These are phyloP conservation scores for Oopsacas minuta DNA, from an alignment of 37 sponge, comb jelly and placozoan species.

Conservation along the genomic window DNA sequence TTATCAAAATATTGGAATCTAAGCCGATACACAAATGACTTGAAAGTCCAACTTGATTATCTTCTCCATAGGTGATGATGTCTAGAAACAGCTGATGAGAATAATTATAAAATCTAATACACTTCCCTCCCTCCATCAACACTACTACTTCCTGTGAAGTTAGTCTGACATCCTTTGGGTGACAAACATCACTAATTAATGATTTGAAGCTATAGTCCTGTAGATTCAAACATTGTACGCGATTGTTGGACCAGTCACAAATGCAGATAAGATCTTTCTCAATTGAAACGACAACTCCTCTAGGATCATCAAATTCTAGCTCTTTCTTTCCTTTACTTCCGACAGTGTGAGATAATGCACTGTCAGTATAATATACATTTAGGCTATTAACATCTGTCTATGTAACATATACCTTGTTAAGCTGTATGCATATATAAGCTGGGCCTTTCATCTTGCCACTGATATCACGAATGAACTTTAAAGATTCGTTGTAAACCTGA, in stretches of 20 bases:
- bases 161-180: background rate
- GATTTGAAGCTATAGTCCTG: background rate
- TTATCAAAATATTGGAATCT: background rate
- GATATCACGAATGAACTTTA: background rate
- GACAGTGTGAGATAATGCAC: background rate
- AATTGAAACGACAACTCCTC: background rate
- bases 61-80: background rate
- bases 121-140: background rate
- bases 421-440: background rate
- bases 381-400: background rate
- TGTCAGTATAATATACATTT: background rate
- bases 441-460: background rate
- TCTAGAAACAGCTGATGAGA: background rate
- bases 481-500: background rate
- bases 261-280: background rate
- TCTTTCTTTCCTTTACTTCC: background rate
- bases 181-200: background rate
- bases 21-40: background rate
- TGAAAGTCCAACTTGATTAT: background rate
- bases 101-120: background rate
- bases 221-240: background rate
- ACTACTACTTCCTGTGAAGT: background rate
- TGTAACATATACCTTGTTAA: background rate
- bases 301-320: background rate
- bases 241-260: background rate